Percentiles rank a stretch among this genome's conserved stretches.
Evolutionary conservation across 2,797 vertebrate species (phyloP).

Genomic region (Chaetodon trifasciatus): DNA sequence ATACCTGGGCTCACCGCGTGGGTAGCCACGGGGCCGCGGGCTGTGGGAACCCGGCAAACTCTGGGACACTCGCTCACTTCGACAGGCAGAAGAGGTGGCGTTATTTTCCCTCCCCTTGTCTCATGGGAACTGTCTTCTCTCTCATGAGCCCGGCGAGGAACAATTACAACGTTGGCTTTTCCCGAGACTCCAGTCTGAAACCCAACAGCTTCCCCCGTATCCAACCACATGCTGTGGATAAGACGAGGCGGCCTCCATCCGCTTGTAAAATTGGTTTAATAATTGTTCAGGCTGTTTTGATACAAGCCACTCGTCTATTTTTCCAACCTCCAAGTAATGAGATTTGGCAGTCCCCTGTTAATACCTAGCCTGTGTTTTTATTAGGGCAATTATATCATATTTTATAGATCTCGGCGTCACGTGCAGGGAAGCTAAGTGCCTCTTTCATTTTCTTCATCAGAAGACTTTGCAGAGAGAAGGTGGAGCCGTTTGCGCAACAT

Average conservation of each 20-base stretch:
- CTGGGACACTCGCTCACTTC: slow-evolving; percentile 18
- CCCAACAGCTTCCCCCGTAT: slow-evolving; percentile 30
- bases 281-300: slow-evolving; percentile 63
- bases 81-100: slow-evolving; percentile 23
- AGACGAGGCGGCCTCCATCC: slow-evolving; percentile 45
- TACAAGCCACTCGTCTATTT: slow-evolving; percentile 64
- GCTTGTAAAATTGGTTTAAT: slow-evolving; percentile 75
- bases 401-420: slow-evolving; percentile 53
- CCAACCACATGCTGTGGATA: slow-evolving; percentile 58
- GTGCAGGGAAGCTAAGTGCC: slow-evolving; percentile 12
- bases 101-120: slow-evolving; percentile 35
- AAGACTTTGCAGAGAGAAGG: background rate
- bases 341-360: slow-evolving; percentile 40
- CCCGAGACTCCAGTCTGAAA: slow-evolving; percentile 52
- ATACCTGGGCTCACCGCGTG: slow-evolving; percentile 73
- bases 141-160: slow-evolving; percentile 34
- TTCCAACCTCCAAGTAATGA: slow-evolving; percentile 66
- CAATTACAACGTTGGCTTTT: slow-evolving; percentile 52
- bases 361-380: slow-evolving; percentile 65
- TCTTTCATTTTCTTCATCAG: slow-evolving; percentile 9
- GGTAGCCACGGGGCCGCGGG: slow-evolving; percentile 60
- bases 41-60: slow-evolving; percentile 69
- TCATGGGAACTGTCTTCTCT: slow-evolving; percentile 63
- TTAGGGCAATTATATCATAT: slow-evolving; percentile 64
- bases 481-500: background rate